Percentiles rank a stretch among this genome's conserved stretches.
phyloP scores from a whole-genome alignment of 2,797 vertebrate genomes.

The Cheracebus regulus region DNA sequence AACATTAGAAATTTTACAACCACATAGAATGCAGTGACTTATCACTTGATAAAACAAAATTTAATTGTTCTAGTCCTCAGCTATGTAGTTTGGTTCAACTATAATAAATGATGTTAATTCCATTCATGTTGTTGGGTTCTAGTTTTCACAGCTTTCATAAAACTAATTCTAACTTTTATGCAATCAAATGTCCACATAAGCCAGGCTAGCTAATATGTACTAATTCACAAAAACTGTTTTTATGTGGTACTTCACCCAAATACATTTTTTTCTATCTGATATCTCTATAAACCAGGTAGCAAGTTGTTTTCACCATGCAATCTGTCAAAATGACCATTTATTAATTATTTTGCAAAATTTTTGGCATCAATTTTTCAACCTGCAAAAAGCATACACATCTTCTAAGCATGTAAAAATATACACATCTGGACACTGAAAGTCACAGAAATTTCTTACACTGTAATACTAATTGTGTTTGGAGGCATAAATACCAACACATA shows the following conservation, averaged over 20 bases:
- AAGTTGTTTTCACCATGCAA: background rate
- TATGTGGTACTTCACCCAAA: background rate
- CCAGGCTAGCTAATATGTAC: background rate
- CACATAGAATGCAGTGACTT: background rate
- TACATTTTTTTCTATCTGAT: background rate
- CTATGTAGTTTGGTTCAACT: background rate
- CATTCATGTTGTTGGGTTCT: background rate
- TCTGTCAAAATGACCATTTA: background rate
- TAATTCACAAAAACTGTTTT: background rate
- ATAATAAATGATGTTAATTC: slow-evolving; percentile 12
- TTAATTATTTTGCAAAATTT: background rate
- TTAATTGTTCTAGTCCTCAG: background rate
- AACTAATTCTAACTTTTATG: background rate
- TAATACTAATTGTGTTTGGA: background rate
- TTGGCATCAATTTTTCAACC: background rate
- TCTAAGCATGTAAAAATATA: background rate
- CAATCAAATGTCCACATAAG: background rate
- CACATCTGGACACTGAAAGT: background rate
- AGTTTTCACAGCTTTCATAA: background rate
- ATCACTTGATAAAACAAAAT: slow-evolving; percentile 2
- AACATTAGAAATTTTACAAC: background rate
- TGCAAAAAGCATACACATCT: background rate
- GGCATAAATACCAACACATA: background rate
- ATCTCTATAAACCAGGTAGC: background rate
- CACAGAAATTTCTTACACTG: background rate